Evolutionary conservation across 2,888 invertebrate genomes (phyloP).

Genomic region (Ditula angustiorana): DNA sequence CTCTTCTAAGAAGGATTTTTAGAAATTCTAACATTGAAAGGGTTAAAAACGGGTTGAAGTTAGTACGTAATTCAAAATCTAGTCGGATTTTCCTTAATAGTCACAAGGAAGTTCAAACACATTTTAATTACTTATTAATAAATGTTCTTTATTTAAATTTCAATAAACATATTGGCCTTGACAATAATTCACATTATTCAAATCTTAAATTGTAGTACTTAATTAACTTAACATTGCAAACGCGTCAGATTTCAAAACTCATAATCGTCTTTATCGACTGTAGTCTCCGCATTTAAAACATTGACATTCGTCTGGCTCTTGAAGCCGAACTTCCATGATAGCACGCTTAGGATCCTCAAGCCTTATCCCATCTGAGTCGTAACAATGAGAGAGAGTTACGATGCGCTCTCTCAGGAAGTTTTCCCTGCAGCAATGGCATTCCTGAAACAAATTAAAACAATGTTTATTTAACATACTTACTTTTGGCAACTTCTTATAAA

Average conservation of each 20-base stretch:
- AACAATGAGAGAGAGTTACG: conserved; percentile 93
- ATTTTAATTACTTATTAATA: too few relatives aligned
- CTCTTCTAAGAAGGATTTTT: too few relatives aligned
- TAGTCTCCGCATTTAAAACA: conserved; percentile 96
- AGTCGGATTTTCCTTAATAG: too few relatives aligned
- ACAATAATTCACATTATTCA: not conserved
- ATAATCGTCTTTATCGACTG: conserved; percentile 85
- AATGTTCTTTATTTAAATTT: not conserved
- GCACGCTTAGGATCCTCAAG: conserved; percentile 89
- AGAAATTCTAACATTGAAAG: too few relatives aligned
- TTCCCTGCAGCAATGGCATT: conserved; percentile 96
- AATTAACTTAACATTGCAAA: not conserved
- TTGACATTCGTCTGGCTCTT: conserved; percentile 95
- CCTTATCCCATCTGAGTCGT: conserved; percentile 93
- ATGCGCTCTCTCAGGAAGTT: conserved; percentile 92
- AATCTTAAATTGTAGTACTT: not conserved
- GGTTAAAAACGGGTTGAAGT: too few relatives aligned
- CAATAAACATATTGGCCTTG: not conserved
- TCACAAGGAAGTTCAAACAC: too few relatives aligned
- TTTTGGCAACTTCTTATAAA: too few relatives aligned
- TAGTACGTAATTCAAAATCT: too few relatives aligned
- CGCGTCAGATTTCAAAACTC: not conserved
- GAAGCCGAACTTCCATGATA: conserved; percentile 92
- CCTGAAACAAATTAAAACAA: conserved; percentile 81
- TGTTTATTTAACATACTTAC: too few relatives aligned